A percentile compares a stretch with the other conserved stretches of the same genome.
These are phyloP conservation scores for Oceanodroma leucorhoa DNA, from an alignment of 2,797 vertebrate genomes.

Conservation along the genomic window DNA sequence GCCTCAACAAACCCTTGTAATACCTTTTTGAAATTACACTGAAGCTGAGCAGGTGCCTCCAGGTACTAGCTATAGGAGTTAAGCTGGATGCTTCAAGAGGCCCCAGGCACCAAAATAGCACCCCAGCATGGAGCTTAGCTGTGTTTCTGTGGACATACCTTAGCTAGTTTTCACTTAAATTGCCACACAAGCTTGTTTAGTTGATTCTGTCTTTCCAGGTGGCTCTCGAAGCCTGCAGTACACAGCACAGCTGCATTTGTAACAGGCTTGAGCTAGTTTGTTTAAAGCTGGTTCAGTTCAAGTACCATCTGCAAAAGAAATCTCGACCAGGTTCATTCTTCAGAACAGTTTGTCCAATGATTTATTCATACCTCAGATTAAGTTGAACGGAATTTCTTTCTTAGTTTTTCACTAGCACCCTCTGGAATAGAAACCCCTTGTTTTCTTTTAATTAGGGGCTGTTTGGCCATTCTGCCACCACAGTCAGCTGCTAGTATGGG, in stretches of 20 bases:
- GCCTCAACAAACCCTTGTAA: neutral
- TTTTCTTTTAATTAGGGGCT: slow-evolving; percentile 79
- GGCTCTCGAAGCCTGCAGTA: neutral
- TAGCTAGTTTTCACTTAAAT: neutral
- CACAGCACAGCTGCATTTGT: neutral
- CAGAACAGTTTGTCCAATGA: neutral
- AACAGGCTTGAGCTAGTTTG: neutral
- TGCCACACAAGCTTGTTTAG: neutral
- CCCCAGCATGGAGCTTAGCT: neutral
- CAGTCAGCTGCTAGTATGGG: neutral
- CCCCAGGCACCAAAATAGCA: neutral
- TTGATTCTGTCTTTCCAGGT: neutral
- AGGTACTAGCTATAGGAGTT: neutral
- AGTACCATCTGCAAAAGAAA: neutral
- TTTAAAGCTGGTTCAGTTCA: neutral
- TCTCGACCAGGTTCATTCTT: neutral
- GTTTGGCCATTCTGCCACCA: neutral
- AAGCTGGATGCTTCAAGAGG: neutral
- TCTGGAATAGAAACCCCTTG: slow-evolving; percentile 68
- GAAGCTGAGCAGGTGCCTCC: neutral
- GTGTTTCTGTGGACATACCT: too few relatives aligned
- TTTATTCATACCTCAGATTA: slow-evolving; percentile 36
- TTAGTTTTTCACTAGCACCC: slow-evolving; percentile 22
- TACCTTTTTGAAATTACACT: neutral
- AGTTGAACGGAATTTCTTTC: slow-evolving; percentile 74